Percentiles rank a stretch among this genome's conserved stretches.
phyloP scores from a whole-genome alignment of 1,140 invertebrate genomes.

The Megalopta genalis region DNA sequence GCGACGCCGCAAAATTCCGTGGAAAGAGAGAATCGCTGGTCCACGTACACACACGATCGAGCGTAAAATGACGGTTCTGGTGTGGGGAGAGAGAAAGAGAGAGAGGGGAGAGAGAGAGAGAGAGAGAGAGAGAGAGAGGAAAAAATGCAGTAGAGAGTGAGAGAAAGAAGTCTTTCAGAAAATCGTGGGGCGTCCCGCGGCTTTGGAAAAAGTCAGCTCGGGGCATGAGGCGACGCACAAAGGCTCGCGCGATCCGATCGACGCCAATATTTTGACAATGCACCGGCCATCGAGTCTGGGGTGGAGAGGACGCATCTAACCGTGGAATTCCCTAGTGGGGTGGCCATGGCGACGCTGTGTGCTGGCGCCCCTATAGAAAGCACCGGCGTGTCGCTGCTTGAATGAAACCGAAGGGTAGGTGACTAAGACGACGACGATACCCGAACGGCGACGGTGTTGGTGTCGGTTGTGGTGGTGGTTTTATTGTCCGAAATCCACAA shows the following conservation, averaged over 20 bases:
- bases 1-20: slow-evolving; percentile 13
- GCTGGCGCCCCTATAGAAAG: slow-evolving; percentile 53
- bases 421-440: slow-evolving; percentile 47
- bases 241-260: slow-evolving; percentile 70
- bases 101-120: background rate
- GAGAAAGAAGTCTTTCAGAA: slow-evolving; percentile 42
- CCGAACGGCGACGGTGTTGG: slow-evolving; percentile 18
- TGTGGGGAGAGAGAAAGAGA: background rate
- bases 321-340: slow-evolving; percentile 50
- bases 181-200: slow-evolving; percentile 36
- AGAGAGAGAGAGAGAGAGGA: background rate
- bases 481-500: slow-evolving; percentile 75
- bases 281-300: slow-evolving; percentile 69
- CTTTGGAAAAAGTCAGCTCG: slow-evolving; percentile 72
- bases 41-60: background rate
- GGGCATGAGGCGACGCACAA: slow-evolving; percentile 68
- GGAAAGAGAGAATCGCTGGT: background rate
- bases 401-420: slow-evolving; percentile 59
- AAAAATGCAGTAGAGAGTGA: background rate
- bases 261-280: slow-evolving; percentile 80
- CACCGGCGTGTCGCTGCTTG: slow-evolving; percentile 41
- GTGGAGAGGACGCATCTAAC: slow-evolving; percentile 40
- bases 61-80: background rate
- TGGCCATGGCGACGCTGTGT: slow-evolving; percentile 8
- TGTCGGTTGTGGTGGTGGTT: slow-evolving; percentile 34